Conservation (phyloP, 2,113 vertebrate species). For the Chaenocephalus aceratus region DNA sequence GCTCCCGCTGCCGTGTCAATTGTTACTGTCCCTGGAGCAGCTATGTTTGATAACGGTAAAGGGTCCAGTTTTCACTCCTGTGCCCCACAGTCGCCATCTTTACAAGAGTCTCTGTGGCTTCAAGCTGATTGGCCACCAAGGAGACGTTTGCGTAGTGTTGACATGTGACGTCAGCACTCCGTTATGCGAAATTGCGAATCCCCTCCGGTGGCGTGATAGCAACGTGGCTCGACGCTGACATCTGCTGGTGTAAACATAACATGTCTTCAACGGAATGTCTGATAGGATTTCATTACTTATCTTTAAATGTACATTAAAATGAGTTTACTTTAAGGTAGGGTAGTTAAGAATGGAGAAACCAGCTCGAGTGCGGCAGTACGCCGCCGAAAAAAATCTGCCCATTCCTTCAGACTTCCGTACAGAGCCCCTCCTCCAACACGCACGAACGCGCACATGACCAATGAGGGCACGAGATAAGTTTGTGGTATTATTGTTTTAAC, state of each 20-base stretch:
- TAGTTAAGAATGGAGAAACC: too few relatives aligned
- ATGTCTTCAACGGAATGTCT: not conserved
- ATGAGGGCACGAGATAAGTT: too few relatives aligned
- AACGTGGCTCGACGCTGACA: constrained; percentile 36
- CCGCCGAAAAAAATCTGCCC: too few relatives aligned
- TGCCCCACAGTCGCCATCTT: constrained; percentile 83
- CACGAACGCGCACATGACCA: too few relatives aligned
- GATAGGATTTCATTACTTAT: too few relatives aligned
- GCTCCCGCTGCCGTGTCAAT: constrained; percentile 29
- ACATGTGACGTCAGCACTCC: constrained; percentile 70
- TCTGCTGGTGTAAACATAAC: constrained; percentile 31
- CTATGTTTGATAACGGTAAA: constrained; percentile 52
- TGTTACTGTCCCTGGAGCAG: constrained; percentile 28
- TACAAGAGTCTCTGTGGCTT: constrained; percentile 60
- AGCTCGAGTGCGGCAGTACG: too few relatives aligned
- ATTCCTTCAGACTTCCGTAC: too few relatives aligned
- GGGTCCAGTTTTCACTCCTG: constrained; percentile 57
- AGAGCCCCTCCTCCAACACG: too few relatives aligned
- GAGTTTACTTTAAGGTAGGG: too few relatives aligned
- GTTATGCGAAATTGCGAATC: constrained; percentile 8
- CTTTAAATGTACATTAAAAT: too few relatives aligned
- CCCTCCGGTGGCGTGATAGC: not conserved
- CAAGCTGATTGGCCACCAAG: constrained; percentile 71
- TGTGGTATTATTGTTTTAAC: too few relatives aligned
- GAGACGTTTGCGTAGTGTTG: constrained; percentile 69